Percentiles rank a stretch among this genome's conserved stretches.
phyloP scores from a whole-genome alignment of 2,888 invertebrate species.

The Ennomos quercinarius region DNA sequence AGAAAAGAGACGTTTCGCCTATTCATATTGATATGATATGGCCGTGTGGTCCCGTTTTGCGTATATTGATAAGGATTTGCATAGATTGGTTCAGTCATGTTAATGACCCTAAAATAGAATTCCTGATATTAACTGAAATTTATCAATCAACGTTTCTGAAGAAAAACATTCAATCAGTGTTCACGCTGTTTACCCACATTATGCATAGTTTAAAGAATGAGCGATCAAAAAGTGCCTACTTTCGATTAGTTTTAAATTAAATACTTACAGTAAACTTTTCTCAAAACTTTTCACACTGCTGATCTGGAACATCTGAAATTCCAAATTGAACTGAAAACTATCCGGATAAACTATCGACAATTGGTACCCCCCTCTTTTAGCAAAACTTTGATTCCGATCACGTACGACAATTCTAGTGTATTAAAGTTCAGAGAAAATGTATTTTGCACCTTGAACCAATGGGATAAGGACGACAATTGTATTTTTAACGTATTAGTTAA shows the following conservation, averaged over 20 bases:
- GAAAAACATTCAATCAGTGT: too few relatives aligned
- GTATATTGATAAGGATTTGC: too few relatives aligned
- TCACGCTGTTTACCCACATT: too few relatives aligned
- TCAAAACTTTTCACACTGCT: conserved; percentile 8
- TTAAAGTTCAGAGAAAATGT: background rate
- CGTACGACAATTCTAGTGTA: conserved; percentile 9
- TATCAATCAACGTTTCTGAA: too few relatives aligned
- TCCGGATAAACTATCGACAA: background rate
- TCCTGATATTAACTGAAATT: too few relatives aligned
- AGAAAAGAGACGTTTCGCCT: too few relatives aligned
- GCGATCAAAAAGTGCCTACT: background rate
- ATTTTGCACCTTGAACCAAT: conserved; percentile 4
- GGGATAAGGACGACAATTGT: background rate
- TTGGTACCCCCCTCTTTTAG: conserved; percentile 20
- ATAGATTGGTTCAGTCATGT: too few relatives aligned
- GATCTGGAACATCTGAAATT: conserved; percentile 5
- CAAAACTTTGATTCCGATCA: conserved; percentile 19
- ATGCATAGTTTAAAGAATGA: background rate
- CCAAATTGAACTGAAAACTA: conserved; percentile 11
- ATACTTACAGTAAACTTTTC: conserved; percentile 7
- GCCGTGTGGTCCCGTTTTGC: too few relatives aligned
- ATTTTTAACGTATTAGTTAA: background rate
- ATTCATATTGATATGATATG: too few relatives aligned
- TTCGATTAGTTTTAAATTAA: background rate
- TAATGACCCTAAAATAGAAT: too few relatives aligned